Conservation (phyloP, 2,797 vertebrate genomes). For the Phaenicophaeus curvirostris region DNA sequence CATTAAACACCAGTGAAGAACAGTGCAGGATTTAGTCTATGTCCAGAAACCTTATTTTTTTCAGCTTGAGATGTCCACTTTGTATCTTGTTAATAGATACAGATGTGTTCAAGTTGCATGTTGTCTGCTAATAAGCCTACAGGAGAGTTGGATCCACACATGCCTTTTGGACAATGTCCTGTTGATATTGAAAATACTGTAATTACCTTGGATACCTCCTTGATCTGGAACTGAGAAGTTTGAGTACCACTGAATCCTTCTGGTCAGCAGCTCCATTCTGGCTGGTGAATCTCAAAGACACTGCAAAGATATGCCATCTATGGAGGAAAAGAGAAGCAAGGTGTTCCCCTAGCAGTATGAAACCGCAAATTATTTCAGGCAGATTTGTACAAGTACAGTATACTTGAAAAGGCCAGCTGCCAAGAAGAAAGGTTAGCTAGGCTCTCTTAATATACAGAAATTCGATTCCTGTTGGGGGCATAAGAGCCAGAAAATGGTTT, state of each 20-base stretch:
- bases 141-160: not conserved
- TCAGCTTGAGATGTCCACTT: not conserved
- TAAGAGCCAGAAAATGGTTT: not conserved
- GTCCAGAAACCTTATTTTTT: not conserved
- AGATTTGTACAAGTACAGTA: not conserved
- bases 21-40: not conserved
- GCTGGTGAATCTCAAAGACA: not conserved
- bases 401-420: not conserved
- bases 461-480: not conserved
- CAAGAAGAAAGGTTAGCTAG: not conserved
- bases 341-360: not conserved
- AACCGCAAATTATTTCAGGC: not conserved
- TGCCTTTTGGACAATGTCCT: not conserved
- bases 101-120: not conserved
- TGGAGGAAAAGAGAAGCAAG: not conserved
- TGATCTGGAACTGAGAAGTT: not conserved
- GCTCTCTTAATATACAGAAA: not conserved
- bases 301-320: not conserved
- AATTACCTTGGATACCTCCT: not conserved
- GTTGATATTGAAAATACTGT: not conserved
- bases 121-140: not conserved
- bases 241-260: not conserved
- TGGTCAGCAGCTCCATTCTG: not conserved
- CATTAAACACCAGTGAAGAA: not conserved
- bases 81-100: not conserved